Evolutionary conservation across 2,113 vertebrate genomes (phyloP), one percentile per base, ranked within the genome.

Genomic region (Cariama cristata): DNA sequence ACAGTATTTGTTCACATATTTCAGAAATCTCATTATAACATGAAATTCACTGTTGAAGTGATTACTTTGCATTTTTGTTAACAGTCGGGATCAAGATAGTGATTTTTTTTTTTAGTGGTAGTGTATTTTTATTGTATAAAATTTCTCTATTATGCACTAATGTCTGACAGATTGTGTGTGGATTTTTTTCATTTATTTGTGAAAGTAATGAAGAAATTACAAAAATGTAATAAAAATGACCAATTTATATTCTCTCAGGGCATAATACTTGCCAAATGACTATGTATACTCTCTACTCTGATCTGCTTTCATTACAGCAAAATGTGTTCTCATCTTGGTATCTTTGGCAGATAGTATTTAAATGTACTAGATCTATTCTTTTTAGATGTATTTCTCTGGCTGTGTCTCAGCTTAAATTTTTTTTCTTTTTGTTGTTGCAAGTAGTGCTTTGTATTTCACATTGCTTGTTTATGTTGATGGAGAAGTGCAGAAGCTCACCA

Each of bases 401-500:
- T 1, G 0, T 19, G 27, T 6, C 45, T 47, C 47, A 55, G 22
- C 3, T 71, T 33, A 6, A 6, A 44, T 14, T 38, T 14, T 85
- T 32, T 55, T 49, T 63, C 3, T 33, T 42, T 7, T 10, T 12
- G 14, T 50, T 33, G 9, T 71, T 79, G 27, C 33, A 44, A n/a
- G 26, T 18, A 20, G 27, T 49, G 2, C 23, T 66, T 79, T 13
- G 33, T 9, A 0, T 49, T 77, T 58, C 3, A 0, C 16, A 2
- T 27, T 1, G 10, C 17, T 33, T 60, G 7, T 45, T 67, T 12
- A 14, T 0, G 0, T 33, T 27, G 23, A 6, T 28, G 56, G 35
- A 23, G 49, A 35, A 52, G 17, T 13, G 8, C 33, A 35, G 52
- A 15, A 44, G 28, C 42, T 89, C 12, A 3, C 18, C 2, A 0